A percentile compares a stretch with the other conserved stretches of the same genome.
phyloP scores from a whole-genome alignment of 2,888 invertebrate genomes.

The Laothoe populi region DNA sequence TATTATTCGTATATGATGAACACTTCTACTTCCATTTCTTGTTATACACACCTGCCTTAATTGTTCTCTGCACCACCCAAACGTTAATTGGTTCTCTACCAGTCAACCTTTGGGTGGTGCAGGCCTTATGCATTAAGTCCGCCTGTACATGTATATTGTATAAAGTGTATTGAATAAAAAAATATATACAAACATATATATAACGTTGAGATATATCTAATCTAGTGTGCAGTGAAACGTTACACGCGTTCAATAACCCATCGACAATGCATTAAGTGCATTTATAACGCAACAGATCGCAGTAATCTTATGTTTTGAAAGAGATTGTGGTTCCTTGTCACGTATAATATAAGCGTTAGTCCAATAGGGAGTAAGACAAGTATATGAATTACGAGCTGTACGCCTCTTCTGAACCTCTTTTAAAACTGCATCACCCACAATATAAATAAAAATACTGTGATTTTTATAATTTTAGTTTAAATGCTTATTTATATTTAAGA shows the following conservation, averaged over 20 bases:
- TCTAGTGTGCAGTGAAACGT: constrained; percentile 3
- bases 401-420: constrained; percentile 41
- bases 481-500: not conserved
- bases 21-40: too few relatives aligned
- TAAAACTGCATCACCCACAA: constrained; percentile 24
- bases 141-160: too few relatives aligned
- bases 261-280: constrained; percentile 22
- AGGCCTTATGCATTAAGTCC: too few relatives aligned
- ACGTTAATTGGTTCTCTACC: too few relatives aligned
- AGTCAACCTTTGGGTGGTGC: too few relatives aligned
- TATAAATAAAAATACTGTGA: constrained; percentile 30
- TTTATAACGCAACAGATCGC: constrained; percentile 6
- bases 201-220: not conserved
- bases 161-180: too few relatives aligned
- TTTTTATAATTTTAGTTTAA: constrained; percentile 8
- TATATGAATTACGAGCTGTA: constrained; percentile 68
- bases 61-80: too few relatives aligned
- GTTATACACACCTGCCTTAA: too few relatives aligned
- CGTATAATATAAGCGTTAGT: constrained; percentile 76
- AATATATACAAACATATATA: not conserved
- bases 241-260: not conserved
- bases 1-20: too few relatives aligned
- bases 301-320: constrained; percentile 46
- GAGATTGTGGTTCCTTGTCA: constrained; percentile 65
- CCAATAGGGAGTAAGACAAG: constrained; percentile 68